Percentiles rank a stretch among this genome's conserved stretches.
Evolutionary conservation across 2,888 invertebrate species (phyloP).

Genomic region (Drosophila atroscutellata): DNA sequence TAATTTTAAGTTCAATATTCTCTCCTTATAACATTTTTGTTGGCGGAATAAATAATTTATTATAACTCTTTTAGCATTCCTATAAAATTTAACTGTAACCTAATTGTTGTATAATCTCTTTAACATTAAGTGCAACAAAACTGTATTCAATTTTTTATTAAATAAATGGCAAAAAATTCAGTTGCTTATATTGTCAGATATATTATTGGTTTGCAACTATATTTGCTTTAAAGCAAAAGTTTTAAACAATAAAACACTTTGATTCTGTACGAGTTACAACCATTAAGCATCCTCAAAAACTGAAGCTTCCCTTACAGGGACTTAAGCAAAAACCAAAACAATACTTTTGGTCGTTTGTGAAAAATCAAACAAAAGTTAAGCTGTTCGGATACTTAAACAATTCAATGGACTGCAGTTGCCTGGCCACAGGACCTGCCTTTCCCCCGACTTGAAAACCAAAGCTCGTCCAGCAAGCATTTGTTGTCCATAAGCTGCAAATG

Average conservation of each 20-base stretch:
- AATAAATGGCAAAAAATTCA: background rate
- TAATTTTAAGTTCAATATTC: background rate
- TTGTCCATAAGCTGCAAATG: slow-evolving; percentile 66
- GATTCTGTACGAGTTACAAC: too few relatives aligned
- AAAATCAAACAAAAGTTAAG: slow-evolving; percentile 49
- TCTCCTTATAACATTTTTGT: background rate
- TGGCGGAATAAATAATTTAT: background rate
- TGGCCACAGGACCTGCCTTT: slow-evolving; percentile 3
- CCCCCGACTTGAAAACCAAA: slow-evolving; percentile 10
- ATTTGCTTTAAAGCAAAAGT: slow-evolving; percentile 5
- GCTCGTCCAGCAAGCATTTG: slow-evolving; percentile 37
- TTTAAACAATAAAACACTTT: slow-evolving; percentile 6
- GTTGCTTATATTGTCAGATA: background rate
- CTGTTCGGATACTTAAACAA: slow-evolving; percentile 65
- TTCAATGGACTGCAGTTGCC: slow-evolving; percentile 66
- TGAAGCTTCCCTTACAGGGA: slow-evolving; percentile 43
- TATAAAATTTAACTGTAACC: background rate
- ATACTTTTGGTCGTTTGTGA: slow-evolving; percentile 24
- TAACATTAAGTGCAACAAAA: background rate
- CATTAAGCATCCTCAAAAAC: slow-evolving; percentile 35
- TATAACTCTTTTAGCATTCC: background rate
- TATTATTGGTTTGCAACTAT: background rate
- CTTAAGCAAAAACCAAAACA: slow-evolving; percentile 40
- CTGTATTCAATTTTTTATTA: background rate
- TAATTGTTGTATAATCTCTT: background rate